Conservation (phyloP, 2,888 invertebrate genomes). For the Chamaedrilus cognettii region DNA sequence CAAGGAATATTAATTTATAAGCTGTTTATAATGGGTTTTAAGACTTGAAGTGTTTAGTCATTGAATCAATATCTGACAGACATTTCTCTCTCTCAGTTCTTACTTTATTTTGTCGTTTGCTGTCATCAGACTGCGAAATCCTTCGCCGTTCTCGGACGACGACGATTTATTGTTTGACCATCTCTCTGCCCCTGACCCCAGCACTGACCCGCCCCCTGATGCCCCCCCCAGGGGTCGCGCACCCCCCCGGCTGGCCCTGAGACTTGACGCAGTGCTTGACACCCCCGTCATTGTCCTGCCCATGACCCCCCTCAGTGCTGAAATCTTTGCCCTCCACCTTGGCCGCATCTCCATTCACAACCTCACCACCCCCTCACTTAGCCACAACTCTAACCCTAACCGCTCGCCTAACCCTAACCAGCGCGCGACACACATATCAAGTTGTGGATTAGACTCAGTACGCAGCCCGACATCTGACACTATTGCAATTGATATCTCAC, state of each 20-base stretch:
- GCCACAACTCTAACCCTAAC: not conserved
- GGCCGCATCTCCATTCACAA: constrained; percentile 74
- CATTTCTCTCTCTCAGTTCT: no score
- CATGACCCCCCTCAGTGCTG: constrained; percentile 72
- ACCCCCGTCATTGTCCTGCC: constrained; percentile 91
- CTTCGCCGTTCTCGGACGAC: not conserved
- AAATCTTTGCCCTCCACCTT: constrained; percentile 89
- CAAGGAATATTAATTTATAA: no score
- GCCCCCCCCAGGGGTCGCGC: not conserved
- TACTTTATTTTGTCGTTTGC: no score
- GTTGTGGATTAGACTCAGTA: no score
- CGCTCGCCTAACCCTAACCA: not conserved
- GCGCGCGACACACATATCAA: no score
- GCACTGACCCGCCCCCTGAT: not conserved
- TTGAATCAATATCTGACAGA: no score
- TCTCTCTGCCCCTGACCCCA: not conserved
- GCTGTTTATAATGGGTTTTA: no score
- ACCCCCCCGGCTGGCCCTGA: not conserved
- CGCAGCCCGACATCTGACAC: no score
- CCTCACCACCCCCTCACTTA: not conserved
- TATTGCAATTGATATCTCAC: constrained; percentile 51
- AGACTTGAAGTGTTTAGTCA: no score
- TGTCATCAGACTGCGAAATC: no score
- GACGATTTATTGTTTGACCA: not conserved
- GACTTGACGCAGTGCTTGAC: constrained; percentile 77